phyloP scores from a whole-genome alignment of 2,888 invertebrate genomes.

The Drosophila kuntzei region DNA sequence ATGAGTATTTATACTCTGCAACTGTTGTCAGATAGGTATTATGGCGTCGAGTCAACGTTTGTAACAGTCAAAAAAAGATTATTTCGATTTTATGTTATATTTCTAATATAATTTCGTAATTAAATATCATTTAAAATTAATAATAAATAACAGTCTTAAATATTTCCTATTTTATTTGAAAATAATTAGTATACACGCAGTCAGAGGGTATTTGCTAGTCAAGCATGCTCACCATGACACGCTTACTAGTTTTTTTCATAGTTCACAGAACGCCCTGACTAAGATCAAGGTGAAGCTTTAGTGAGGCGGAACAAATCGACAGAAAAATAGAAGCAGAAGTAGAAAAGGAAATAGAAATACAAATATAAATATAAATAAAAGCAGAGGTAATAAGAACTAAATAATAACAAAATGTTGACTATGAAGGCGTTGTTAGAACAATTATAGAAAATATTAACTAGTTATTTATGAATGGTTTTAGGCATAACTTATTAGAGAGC shows the following conservation, averaged over 20 bases:
- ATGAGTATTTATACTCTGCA: not conserved
- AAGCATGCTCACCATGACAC: not conserved
- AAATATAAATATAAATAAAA: too few relatives aligned
- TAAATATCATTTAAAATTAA: too few relatives aligned
- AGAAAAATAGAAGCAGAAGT: constrained; percentile 16
- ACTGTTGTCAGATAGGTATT: not conserved
- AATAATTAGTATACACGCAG: too few relatives aligned
- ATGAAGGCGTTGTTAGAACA: constrained; percentile 17
- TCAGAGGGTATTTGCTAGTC: not conserved
- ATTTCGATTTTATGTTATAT: not conserved
- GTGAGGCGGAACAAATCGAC: constrained; percentile 59
- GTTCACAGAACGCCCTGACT: constrained; percentile 28
- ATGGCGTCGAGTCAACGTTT: not conserved
- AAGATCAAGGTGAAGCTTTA: constrained; percentile 69
- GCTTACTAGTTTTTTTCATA: constrained; percentile 12
- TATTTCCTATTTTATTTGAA: too few relatives aligned
- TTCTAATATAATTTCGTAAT: not conserved
- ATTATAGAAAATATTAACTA: not conserved
- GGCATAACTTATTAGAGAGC: too few relatives aligned
- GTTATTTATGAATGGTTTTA: not conserved
- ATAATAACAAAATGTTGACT: constrained; percentile 2
- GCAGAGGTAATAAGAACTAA: constrained; percentile 3
- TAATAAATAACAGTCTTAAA: too few relatives aligned
- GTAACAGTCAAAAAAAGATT: not conserved
- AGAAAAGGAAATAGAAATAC: constrained; percentile 17